Conservation (phyloP, 2,888 invertebrate species). For the Orthosia gothica region DNA sequence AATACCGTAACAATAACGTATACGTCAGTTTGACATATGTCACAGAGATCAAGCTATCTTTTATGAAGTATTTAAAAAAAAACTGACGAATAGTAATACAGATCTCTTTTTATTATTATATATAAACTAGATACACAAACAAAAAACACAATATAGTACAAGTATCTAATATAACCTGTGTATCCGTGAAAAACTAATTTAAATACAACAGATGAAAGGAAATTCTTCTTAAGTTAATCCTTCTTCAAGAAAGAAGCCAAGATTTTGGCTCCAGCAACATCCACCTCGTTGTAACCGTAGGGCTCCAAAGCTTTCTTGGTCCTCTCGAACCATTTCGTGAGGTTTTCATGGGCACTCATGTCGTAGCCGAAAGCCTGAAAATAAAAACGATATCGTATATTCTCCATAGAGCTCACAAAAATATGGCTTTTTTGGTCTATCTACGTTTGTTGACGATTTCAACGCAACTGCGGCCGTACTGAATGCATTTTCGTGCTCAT, state of each 20-base stretch:
- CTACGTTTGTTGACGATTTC: neutral
- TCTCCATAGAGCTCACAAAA: too few species aligned
- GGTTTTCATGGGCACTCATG: constrained; percentile 90
- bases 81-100: neutral
- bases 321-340: constrained; percentile 93
- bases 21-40: too few species aligned
- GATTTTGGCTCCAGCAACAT: constrained; percentile 91
- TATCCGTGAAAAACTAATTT: constrained; percentile 40
- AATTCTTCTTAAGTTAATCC: constrained; percentile 53
- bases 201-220: neutral
- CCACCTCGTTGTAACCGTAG: constrained; percentile 93
- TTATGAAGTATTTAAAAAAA: too few species aligned
- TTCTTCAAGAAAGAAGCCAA: constrained; percentile 91
- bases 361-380: constrained; percentile 91
- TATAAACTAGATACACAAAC: neutral
- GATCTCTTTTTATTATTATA: constrained; percentile 28
- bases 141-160: constrained; percentile 20
- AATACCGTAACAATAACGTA: too few species aligned
- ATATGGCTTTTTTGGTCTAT: too few species aligned
- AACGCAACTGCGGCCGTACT: neutral
- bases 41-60: too few species aligned
- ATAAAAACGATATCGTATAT: neutral
- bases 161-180: constrained; percentile 33
- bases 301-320: constrained; percentile 93
- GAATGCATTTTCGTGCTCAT: too few species aligned